Evolutionary conservation across 2,797 vertebrate species (phyloP).

Genomic region (Apogon talboti): DNA sequence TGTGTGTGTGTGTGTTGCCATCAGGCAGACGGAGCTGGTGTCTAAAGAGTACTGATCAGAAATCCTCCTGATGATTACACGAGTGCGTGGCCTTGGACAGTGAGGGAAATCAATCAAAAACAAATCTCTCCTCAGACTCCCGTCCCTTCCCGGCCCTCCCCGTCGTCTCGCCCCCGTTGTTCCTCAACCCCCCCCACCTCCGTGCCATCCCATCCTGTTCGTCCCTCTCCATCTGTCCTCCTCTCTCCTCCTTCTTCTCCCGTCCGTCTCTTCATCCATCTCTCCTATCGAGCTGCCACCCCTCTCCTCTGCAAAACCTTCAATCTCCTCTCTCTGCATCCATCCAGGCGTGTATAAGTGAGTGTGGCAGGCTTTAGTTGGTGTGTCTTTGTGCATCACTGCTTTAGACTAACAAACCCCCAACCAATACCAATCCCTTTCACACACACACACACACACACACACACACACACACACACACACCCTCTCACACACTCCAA

Average conservation of each 20-base stretch:
- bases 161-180: background rate
- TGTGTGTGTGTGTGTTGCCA: conserved; percentile 3
- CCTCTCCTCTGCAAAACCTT: conserved; percentile 47
- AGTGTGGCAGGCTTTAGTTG: conserved; percentile 68
- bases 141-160: background rate
- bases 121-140: conserved; percentile 40
- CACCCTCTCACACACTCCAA: too few species aligned
- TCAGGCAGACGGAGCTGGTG: conserved; percentile 13
- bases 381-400: conserved; percentile 66
- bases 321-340: conserved; percentile 46
- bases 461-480: conserved; percentile 17
- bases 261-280: background rate
- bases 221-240: conserved; percentile 2
- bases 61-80: conserved; percentile 51
- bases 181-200: background rate
- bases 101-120: conserved; percentile 62
- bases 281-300: background rate
- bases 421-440: conserved; percentile 13
- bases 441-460: conserved; percentile 30
- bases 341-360: conserved; percentile 65
- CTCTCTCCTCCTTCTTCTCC: conserved; percentile 1
- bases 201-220: conserved; percentile 3
- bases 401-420: conserved; percentile 62
- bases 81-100: conserved; percentile 57
- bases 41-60: conserved; percentile 37